phyloP scores from a whole-genome alignment of 2,888 invertebrate genomes.

The Cheiracanthium punctorium region DNA sequence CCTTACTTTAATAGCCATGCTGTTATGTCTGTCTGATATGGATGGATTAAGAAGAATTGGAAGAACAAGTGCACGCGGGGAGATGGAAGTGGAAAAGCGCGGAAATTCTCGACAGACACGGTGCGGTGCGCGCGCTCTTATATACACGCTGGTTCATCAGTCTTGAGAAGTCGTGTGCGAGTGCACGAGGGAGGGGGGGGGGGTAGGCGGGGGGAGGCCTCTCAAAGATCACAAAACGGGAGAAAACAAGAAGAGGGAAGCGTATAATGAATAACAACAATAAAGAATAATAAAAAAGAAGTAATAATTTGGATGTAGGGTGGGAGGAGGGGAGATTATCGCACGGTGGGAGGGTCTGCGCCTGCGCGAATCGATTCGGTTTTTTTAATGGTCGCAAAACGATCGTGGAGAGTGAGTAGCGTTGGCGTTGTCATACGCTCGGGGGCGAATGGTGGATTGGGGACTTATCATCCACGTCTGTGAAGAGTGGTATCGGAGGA shows the following conservation, averaged over 20 bases:
- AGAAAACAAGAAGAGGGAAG: background rate
- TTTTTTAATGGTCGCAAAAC: background rate
- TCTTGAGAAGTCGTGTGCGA: background rate
- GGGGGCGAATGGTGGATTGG: background rate
- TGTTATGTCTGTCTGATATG: background rate
- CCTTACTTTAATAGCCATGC: background rate
- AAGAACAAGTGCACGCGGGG: background rate
- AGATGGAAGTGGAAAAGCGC: background rate
- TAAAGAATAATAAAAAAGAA: no score
- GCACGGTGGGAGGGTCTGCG: slow-evolving; percentile 29
- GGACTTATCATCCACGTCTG: no score
- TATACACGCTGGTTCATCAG: background rate
- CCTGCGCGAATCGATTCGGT: slow-evolving; percentile 24
- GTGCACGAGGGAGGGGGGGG: background rate
- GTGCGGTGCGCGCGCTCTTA: background rate
- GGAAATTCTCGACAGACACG: background rate
- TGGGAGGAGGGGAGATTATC: background rate
- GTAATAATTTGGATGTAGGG: background rate
- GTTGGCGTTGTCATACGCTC: background rate
- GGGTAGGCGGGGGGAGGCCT: background rate
- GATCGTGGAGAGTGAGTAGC: background rate
- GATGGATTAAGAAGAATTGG: background rate
- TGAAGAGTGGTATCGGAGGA: no score
- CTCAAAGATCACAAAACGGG: background rate
- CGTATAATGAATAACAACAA: no score